Percentiles rank a stretch among this genome's conserved stretches.
Evolutionary conservation across 2,888 invertebrate genomes (phyloP).

Genomic region (Rhagonycha fulva): DNA sequence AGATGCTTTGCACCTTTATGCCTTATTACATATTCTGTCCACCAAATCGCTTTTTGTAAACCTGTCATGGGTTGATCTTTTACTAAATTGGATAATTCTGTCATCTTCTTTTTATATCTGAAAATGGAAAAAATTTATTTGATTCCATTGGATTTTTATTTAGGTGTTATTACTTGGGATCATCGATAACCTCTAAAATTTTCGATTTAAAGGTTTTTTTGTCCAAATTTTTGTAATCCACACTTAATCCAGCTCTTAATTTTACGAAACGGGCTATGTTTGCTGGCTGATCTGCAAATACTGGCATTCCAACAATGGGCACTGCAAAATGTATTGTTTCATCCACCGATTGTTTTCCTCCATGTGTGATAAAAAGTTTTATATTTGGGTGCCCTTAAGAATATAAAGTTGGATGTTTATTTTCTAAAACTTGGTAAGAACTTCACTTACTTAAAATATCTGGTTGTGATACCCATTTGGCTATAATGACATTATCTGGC

Average conservation of each 20-base stretch:
- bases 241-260: conserved; percentile 34
- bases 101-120: conserved; percentile 37
- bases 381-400: conserved; percentile 22
- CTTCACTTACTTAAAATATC: neutral
- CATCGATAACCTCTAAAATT: conserved; percentile 35
- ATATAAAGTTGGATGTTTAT: neutral
- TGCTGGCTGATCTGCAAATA: conserved; percentile 40
- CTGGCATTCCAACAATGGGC: conserved; percentile 41
- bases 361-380: conserved; percentile 16
- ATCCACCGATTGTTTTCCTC: conserved; percentile 38
- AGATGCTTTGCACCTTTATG: conserved; percentile 39
- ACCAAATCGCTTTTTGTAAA: conserved; percentile 41
- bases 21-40: conserved; percentile 43
- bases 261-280: conserved; percentile 36
- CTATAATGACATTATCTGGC: neutral
- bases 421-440: neutral
- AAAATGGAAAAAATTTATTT: neutral
- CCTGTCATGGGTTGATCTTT: conserved; percentile 40
- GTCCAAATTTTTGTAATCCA: conserved; percentile 37
- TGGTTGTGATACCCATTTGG: neutral
- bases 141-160: neutral
- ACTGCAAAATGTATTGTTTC: conserved; percentile 39
- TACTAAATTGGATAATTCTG: conserved; percentile 26
- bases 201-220: conserved; percentile 37
- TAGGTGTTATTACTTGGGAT: conserved; percentile 32